Percentiles rank a stretch among this genome's conserved stretches.
Conservation (phyloP, 2,888 invertebrate genomes). For the Heliconius erato region DNA sequence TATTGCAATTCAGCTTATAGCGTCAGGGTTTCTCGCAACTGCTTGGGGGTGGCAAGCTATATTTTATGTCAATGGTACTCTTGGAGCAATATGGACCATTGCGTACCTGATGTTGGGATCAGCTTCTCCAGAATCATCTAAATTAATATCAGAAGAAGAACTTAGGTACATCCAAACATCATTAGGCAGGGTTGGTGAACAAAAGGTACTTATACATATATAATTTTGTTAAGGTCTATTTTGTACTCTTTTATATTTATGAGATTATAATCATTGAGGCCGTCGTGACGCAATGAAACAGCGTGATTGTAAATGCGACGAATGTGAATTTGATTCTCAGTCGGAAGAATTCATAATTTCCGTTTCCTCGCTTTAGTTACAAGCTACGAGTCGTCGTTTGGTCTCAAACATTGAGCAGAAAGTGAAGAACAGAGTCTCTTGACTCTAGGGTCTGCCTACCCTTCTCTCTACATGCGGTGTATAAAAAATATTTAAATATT, state of each 20-base stretch:
- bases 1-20: constrained; percentile 90
- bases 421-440: too few species aligned
- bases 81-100: constrained; percentile 87
- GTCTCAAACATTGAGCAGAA: too few species aligned
- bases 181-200: constrained; percentile 71
- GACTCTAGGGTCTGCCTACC: too few species aligned
- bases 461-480: too few species aligned
- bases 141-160: constrained; percentile 88
- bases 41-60: constrained; percentile 91
- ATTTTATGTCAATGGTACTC: constrained; percentile 90
- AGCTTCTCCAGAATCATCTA: constrained; percentile 87
- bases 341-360: neutral
- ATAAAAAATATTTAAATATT: too few species aligned
- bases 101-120: constrained; percentile 88
- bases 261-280: neutral
- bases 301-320: too few species aligned
- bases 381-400: too few species aligned
- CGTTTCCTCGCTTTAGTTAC: neutral
- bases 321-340: too few species aligned
- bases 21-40: constrained; percentile 90
- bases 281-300: too few species aligned
- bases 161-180: constrained; percentile 88
- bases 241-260: neutral
- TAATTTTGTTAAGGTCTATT: too few species aligned
- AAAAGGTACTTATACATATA: constrained; percentile 66